Base-by-base conservation (phyloP, 2,888 invertebrate genomes). In the Phania funesta region DNA sequence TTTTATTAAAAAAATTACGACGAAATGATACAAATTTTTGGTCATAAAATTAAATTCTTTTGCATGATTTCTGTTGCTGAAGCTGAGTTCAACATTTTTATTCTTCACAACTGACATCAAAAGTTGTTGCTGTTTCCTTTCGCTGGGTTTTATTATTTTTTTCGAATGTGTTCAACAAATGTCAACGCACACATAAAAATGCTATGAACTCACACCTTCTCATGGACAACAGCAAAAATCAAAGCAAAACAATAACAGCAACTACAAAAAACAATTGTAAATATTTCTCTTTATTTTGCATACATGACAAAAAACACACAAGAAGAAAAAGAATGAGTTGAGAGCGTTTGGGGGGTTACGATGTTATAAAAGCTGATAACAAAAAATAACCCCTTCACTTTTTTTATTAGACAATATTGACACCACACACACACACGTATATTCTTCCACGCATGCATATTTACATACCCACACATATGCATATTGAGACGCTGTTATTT, bases 171-270 rank as follows among this genome's bases (percentile, higher is more conserved):
- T 82, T 82, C 78, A 82, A 75, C 82, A 82, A 82, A 82, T 82
- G 82, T 78, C 87, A 87, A 87, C 86, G 87, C 87, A 86, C 86
- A 87, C 84, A 84, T 88, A 85, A 87, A 86, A 87, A 87, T 86
- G 85, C 89, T 86, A 88, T 87, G 88, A 88, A 88, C 88, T 88
- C 88, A 88, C 87, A 88, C 87, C 87, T 88, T 86, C 88, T 85
- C 85, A 84, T 78, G 85, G 85, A 80, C 22, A 56, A 65, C 48
- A 70, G 24, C 75, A 32, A 32, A 73, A 68, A 56, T 20, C 68
- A 29, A 35, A 60, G 18, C n/a, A 58, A 9, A 52, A 54, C 32
- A 64, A n/a, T 22, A 41, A 60, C 11, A 70, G 52, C 16, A 41
- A 29, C 65, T 11, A 11, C 70, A 78, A 20, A 58, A 41, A 65